These are phyloP conservation scores for Centropristis striata DNA, from an alignment of 2,113 vertebrate species.

Conservation along the genomic window DNA sequence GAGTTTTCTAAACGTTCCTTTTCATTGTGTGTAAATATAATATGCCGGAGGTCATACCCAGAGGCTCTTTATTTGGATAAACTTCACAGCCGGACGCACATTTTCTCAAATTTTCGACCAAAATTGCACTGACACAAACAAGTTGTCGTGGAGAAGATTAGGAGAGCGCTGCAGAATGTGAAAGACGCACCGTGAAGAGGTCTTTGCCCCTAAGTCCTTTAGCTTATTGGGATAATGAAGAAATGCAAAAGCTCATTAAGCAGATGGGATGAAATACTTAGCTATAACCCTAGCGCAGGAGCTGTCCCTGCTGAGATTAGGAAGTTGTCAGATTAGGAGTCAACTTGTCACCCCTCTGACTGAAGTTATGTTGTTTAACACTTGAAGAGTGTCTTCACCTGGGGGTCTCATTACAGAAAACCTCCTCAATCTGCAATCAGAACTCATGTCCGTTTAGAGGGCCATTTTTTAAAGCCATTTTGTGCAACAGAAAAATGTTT, in stretches of 20 bases:
- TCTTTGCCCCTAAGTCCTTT: constrained; percentile 58
- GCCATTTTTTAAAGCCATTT: too few relatives aligned
- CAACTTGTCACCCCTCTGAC: constrained; percentile 43
- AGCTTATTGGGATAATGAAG: constrained; percentile 69
- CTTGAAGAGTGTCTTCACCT: neutral
- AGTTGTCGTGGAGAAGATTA: constrained; percentile 3
- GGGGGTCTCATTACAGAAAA: too few relatives aligned
- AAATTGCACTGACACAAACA: constrained; percentile 8
- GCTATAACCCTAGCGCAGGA: constrained; percentile 53
- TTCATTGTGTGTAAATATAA: neutral
- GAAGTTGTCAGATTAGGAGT: constrained; percentile 62
- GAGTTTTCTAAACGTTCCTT: neutral
- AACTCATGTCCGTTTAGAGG: too few relatives aligned
- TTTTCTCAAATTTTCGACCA: neutral
- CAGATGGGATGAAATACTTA: constrained; percentile 72
- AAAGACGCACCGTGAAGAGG: constrained; percentile 18
- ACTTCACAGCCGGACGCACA: too few relatives aligned
- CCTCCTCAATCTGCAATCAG: too few relatives aligned
- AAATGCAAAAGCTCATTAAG: constrained; percentile 70
- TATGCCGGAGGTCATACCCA: neutral
- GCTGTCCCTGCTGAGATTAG: constrained; percentile 54
- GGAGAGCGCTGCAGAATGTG: constrained; percentile 12
- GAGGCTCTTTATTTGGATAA: neutral
- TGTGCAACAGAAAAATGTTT: too few relatives aligned
- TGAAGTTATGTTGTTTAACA: constrained; percentile 9